Evolutionary conservation across 2,888 invertebrate species (phyloP).

Genomic region (Parasteatoda lunata): DNA sequence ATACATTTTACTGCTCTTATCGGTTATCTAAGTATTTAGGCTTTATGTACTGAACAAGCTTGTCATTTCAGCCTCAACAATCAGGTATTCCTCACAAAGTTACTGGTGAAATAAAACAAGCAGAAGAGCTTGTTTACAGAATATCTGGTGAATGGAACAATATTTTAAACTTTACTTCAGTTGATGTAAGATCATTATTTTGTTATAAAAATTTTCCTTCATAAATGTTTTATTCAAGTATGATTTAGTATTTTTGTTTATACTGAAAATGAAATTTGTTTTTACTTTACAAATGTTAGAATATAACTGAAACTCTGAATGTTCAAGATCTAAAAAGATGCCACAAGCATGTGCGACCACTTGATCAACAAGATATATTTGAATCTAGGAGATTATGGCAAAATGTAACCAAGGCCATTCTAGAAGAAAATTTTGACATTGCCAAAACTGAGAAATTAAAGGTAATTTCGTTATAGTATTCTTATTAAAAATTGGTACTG

Average conservation of each 20-base stretch:
- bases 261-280: background rate
- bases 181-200: constrained; percentile 72
- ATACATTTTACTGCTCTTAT: too few relatives aligned
- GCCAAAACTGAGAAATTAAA: constrained; percentile 57
- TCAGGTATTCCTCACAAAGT: constrained; percentile 77
- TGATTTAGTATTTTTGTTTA: background rate
- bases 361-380: constrained; percentile 74
- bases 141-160: constrained; percentile 77
- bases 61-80: constrained; percentile 76
- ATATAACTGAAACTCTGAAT: constrained; percentile 25
- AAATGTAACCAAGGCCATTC: constrained; percentile 75
- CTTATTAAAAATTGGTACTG: background rate
- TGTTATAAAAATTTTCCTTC: background rate
- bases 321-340: constrained; percentile 61
- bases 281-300: constrained; percentile 25
- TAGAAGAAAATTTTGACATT: constrained; percentile 72
- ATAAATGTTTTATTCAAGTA: background rate
- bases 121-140: constrained; percentile 73
- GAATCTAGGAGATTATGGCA: constrained; percentile 77
- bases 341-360: constrained; percentile 75
- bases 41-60: background rate
- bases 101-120: constrained; percentile 76
- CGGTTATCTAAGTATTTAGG: too few relatives aligned
- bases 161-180: constrained; percentile 74
- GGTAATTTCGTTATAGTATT: constrained; percentile 35